phyloP scores from a whole-genome alignment of 2,888 invertebrate species.

The Lasioglossum oenotherae region DNA sequence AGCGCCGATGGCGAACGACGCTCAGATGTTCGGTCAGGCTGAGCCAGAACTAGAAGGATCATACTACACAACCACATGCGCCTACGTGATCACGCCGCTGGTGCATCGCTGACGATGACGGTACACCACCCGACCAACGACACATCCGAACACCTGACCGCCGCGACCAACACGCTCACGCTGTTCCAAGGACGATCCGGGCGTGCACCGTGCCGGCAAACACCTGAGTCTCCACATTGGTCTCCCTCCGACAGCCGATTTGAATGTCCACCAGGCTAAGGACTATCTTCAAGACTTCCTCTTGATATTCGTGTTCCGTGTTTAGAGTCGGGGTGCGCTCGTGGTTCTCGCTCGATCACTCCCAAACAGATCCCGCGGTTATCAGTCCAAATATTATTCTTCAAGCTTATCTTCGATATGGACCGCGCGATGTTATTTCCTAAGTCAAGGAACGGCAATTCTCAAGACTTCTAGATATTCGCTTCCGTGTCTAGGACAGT shows the following conservation, averaged over 20 bases:
- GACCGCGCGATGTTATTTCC: background rate
- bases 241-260: slow-evolving; percentile 67
- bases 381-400: too few species aligned
- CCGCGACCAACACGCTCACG: background rate
- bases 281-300: background rate
- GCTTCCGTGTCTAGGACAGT: background rate
- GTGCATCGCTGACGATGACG: slow-evolving; percentile 11
- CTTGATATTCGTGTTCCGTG: background rate
- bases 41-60: slow-evolving; percentile 5
- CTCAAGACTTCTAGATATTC: background rate
- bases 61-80: slow-evolving; percentile 3
- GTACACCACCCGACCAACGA: background rate
- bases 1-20: slow-evolving; percentile 39
- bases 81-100: background rate
- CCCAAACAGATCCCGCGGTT: background rate
- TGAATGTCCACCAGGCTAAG: background rate
- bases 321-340: background rate
- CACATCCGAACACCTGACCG: background rate
- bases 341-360: slow-evolving; percentile 17
- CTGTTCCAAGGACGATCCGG: background rate
- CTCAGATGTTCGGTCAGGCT: slow-evolving; percentile 9
- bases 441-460: too few species aligned
- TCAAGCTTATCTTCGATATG: background rate
- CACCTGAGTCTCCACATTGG: slow-evolving; percentile 76
- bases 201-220: background rate